phyloP scores from a whole-genome alignment of 2,888 invertebrate genomes.

The Seira musarum region DNA sequence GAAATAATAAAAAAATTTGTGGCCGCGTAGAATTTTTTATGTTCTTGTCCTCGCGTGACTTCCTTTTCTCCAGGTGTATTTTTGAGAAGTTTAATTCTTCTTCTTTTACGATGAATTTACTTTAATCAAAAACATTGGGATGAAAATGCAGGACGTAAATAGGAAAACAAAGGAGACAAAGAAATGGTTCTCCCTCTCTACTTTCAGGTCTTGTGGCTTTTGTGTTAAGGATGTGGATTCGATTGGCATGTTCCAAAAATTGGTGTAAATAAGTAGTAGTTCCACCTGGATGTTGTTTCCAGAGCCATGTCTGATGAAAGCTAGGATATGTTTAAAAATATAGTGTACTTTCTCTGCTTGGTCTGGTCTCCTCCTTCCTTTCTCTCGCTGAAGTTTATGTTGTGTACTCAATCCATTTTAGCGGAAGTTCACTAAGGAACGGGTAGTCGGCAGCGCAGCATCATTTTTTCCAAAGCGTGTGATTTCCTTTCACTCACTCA shows the following conservation, averaged over 20 bases:
- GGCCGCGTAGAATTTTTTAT: background rate
- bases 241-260: no score
- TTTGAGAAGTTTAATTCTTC: background rate
- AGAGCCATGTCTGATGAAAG: no score
- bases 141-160: background rate
- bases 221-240: no score
- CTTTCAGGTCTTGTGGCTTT: no score
- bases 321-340: no score
- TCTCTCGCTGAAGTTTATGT: no score
- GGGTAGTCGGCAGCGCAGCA: constrained; percentile 8
- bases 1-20: background rate
- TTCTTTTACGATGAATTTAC: background rate
- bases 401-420: background rate
- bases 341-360: no score
- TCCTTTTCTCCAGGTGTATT: constrained; percentile 5
- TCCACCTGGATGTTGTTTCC: constrained; percentile 5
- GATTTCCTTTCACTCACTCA: no score
- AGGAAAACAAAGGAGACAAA: background rate
- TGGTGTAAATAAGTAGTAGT: background rate
- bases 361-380: no score
- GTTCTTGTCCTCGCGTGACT: background rate
- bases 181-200: background rate
- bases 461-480: background rate
- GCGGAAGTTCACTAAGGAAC: background rate
- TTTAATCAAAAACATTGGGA: background rate